Evolutionary conservation across 2,888 invertebrate genomes (phyloP).

Genomic region (Tetragonisca angustula): DNA sequence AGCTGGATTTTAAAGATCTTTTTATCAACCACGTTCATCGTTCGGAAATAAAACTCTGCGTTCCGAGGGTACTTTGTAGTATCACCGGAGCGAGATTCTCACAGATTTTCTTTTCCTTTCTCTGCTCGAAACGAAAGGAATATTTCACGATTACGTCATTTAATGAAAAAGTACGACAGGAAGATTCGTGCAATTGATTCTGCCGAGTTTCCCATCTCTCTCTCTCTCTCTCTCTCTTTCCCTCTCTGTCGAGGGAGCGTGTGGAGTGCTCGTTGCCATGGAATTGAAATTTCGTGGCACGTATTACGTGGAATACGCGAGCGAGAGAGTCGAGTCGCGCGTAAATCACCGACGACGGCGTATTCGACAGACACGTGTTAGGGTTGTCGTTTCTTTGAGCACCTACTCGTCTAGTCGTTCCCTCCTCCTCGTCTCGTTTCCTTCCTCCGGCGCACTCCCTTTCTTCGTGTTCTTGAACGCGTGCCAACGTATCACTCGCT

Average conservation of each 20-base stretch:
- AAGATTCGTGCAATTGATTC: not conserved
- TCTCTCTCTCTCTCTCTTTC: too few species aligned
- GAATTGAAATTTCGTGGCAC: constrained; percentile 32
- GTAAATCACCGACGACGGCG: constrained; percentile 66
- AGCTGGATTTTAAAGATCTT: too few species aligned
- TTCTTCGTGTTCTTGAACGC: constrained; percentile 53
- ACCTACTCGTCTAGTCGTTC: constrained; percentile 46
- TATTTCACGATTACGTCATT: too few species aligned
- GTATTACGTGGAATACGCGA: constrained; percentile 55
- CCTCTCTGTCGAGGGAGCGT: not conserved
- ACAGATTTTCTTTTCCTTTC: too few species aligned
- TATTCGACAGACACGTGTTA: constrained; percentile 71
- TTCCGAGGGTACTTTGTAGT: too few species aligned
- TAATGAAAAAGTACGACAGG: too few species aligned
- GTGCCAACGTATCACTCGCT: constrained; percentile 37
- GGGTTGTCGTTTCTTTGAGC: constrained; percentile 68
- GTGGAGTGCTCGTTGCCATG: not conserved
- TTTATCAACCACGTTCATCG: too few species aligned
- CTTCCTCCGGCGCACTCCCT: constrained; percentile 6
- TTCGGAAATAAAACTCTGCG: too few species aligned
- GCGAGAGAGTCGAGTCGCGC: constrained; percentile 61
- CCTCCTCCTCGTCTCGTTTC: not conserved
- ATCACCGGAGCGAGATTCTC: too few species aligned
- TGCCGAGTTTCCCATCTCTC: not conserved
- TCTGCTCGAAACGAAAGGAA: too few species aligned